Base-by-base conservation (phyloP, 1,140 invertebrate species). In the Parapsyche elsis region DNA sequence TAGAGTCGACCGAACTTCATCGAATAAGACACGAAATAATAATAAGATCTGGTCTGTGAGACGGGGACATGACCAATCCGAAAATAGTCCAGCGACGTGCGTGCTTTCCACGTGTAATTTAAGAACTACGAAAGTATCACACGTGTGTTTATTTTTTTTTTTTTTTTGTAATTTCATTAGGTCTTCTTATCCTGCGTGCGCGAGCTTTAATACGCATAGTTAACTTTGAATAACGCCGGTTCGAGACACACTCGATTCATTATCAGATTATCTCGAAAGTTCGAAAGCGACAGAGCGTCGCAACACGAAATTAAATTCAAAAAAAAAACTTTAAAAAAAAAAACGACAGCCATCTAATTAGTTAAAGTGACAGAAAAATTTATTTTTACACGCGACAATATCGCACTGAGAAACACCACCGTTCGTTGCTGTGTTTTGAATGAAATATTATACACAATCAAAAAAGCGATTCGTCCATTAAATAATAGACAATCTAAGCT, bases 1-100 rank as follows among this genome's bases (percentile, higher is more conserved):
- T 61, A 61, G 59, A 16, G 9, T 21, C 59, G 59, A 67, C 64
- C 24, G 24, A 67, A 67, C 24, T 67, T 67, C 64, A 26, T 67
- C 64, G 59, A n/a, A n/a, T n/a, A n/a, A n/a, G n/a, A n/a, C n/a
- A n/a, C n/a, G n/a, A 26, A 30, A 67, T 67, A 23, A 67, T 12
- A 67, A 21, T 21, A 26, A 67, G 19, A 67, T n/a, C 16, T 19
- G 12, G 24, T 23, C 45, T 46, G 45, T n/a, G 45, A 12, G 16
- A 10, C 59, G 59, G 59, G 59, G 64, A 67, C 49, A 53, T 53
- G 4, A 53, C 16, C 49, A 5, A 53, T 53, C 49, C 16, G 16
- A 16, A 53, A 53, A 53, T 53, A 53, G 49, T 14, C 2, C 49
- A 10, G 2, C 49, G 49, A 53, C 49, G 16, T 5, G 10, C 49